Evolutionary conservation across 2,888 invertebrate species (phyloP).

Genomic region (Strigamia maritima): DNA sequence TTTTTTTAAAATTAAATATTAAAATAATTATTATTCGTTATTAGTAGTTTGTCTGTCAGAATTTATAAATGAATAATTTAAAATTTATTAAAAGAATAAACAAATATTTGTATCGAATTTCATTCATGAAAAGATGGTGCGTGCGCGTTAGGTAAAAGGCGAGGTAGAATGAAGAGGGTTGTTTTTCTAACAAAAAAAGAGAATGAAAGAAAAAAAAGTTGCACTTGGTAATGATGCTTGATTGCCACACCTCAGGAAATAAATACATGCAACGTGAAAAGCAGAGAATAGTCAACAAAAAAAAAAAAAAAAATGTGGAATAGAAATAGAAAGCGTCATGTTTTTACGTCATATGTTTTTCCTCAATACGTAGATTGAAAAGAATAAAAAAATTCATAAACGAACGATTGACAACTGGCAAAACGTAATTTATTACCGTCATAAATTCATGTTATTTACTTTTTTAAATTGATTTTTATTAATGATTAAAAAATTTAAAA

Average conservation of each 20-base stretch:
- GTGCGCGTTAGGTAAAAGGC: background rate
- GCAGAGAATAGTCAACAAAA: background rate
- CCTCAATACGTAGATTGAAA: background rate
- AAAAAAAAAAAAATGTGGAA: background rate
- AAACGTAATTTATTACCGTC: background rate
- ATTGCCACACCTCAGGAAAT: slow-evolving; percentile 30
- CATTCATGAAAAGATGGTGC: slow-evolving; percentile 4
- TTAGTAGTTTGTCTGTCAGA: background rate
- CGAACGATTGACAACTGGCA: background rate
- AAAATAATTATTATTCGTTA: no score
- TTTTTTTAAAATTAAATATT: background rate
- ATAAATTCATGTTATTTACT: background rate
- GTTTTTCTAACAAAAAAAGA: background rate
- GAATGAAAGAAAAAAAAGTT: background rate
- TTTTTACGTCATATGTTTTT: slow-evolving; percentile 4
- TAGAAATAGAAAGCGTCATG: background rate
- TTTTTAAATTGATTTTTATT: no score
- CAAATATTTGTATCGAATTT: slow-evolving; percentile 3
- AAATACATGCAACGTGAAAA: background rate
- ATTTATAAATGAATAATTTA: background rate
- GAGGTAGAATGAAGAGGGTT: background rate
- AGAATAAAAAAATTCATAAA: background rate
- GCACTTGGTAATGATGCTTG: background rate
- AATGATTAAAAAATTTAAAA: no score
- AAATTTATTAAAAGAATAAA: background rate